Conservation (phyloP, 2,797 vertebrate genomes). For the Salmo trutta region DNA sequence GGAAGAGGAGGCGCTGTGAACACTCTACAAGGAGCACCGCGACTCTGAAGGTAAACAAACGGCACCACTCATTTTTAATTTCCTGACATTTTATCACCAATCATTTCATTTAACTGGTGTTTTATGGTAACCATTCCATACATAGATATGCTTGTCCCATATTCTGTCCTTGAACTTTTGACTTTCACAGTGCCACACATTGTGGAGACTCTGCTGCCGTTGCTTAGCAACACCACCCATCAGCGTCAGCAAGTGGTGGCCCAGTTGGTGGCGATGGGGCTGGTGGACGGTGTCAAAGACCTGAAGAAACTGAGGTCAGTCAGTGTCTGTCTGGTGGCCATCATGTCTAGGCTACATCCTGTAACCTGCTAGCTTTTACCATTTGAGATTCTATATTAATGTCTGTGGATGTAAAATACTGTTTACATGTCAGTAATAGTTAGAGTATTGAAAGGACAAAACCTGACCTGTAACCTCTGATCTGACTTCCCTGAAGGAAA, state of each 20-base stretch:
- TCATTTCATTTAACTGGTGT: background rate
- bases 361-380: background rate
- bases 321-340: background rate
- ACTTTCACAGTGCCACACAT: constrained; percentile 80
- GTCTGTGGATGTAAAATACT: background rate
- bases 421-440: background rate
- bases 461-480: background rate
- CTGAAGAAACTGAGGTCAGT: constrained; percentile 81
- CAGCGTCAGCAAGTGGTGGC: constrained; percentile 85
- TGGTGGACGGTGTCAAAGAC: constrained; percentile 82
- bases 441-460: background rate
- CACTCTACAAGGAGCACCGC: constrained; percentile 79
- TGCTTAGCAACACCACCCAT: constrained; percentile 69
- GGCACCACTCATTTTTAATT: background rate
- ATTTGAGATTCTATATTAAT: background rate
- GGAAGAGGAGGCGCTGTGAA: constrained; percentile 84
- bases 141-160: background rate
- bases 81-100: background rate
- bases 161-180: background rate
- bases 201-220: constrained; percentile 80
- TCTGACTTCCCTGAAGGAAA: constrained; percentile 70
- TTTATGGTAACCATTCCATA: background rate
- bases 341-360: background rate
- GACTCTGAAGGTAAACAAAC: constrained; percentile 67
- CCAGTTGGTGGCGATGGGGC: constrained; percentile 85